Percentiles rank a stretch among this genome's conserved stretches.
Conservation (phyloP, 2,113 vertebrate species). For the Cacatua alba region DNA sequence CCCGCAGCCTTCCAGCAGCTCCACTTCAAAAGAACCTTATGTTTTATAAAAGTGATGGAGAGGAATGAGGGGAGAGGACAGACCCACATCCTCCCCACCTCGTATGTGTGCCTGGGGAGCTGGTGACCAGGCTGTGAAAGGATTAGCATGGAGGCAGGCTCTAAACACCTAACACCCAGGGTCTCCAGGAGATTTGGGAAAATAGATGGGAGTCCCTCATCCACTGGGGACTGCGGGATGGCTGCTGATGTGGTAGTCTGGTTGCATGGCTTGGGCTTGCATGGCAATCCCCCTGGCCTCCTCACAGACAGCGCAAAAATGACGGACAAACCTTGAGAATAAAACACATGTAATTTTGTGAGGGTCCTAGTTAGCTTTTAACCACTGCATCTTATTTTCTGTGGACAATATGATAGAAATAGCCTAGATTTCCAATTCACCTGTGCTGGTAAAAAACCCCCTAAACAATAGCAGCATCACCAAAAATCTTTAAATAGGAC, state of each 20-base stretch:
- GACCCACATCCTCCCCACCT: neutral
- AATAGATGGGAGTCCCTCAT: neutral
- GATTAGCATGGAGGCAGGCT: neutral
- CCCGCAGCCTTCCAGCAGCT: neutral
- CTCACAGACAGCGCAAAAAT: neutral
- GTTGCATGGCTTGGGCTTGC: neutral
- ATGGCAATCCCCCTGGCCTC: neutral
- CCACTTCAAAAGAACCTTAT: neutral
- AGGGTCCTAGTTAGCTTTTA: neutral
- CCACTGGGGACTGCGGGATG: fast-evolving
- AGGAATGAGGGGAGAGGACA: neutral
- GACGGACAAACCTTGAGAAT: fast-evolving
- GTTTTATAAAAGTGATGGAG: neutral
- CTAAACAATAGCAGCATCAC: neutral
- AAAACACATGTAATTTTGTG: fast-evolving
- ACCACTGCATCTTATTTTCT: neutral
- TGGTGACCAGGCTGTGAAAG: fast-evolving
- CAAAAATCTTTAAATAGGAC: neutral
- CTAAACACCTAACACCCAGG: neutral
- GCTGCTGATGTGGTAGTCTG: fast-evolving
- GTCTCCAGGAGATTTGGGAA: neutral
- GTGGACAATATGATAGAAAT: neutral
- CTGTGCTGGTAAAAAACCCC: neutral
- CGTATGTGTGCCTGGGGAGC: fast-evolving
- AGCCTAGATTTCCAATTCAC: neutral